Evolutionary conservation across 2,113 vertebrate species (phyloP), one percentile per base, ranked within the genome.

Genomic region (Phrynocephalus versicolor): DNA sequence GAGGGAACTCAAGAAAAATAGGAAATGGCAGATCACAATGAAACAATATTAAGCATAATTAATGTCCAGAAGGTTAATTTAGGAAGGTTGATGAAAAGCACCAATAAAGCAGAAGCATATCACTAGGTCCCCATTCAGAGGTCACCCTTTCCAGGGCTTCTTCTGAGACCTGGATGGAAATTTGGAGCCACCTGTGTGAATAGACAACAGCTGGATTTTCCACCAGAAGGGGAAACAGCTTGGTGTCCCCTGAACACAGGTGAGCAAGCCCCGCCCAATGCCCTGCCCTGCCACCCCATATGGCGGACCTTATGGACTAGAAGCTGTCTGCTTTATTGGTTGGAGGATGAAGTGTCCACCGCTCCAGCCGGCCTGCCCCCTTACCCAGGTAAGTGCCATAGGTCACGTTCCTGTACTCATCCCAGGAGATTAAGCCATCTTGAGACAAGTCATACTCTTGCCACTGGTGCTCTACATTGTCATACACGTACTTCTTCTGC

Each of bases 381-480:
- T 97, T 96, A 98, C 97, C 97, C 87, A 98, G 93, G 91, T 97
- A 97, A 74, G 95, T 96, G 83, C 97, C 97, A 85, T 97, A 97
- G 1, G 97, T 97, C 90, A 96, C 93, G 87, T 97, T 98, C 88
- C 95, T 97, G 94, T 97, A 98, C 94, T 97, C 97, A 55, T 97
- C 96, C 97, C 97, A 98, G 94, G 96, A 97, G 92, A 98, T 95
- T 88, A 91, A 90, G 35, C 97, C 96, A 79, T 97, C 97, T 55
- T 88, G 84, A 83, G 97, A 96, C 88, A 94, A 45, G 93, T 97
- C 97, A 85, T 97, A 97, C 81, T 96, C 97, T 74, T 93, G 95
- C 97, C 97, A 97, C 69, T 97, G 96, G 33, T 83, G 88, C n/a
- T 96, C 96, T 86, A 97, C 96, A 76, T 94, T 97, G 79, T 95